Percentiles rank a stretch among this genome's conserved stretches.
Conservation (phyloP, 2,797 vertebrate species). For the Danio albolineatus region DNA sequence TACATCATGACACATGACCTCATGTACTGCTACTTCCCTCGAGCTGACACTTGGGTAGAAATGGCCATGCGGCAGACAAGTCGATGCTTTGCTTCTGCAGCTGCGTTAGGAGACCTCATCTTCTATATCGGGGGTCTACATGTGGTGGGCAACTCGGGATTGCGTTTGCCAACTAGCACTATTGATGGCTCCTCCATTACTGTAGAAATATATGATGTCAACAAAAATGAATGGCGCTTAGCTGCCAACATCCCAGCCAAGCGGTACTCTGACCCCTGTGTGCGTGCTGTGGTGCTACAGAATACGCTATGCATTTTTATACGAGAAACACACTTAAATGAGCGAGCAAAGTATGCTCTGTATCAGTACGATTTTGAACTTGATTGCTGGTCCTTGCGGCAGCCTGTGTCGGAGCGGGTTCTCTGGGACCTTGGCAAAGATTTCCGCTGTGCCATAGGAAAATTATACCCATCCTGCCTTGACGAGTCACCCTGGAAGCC, state of each 20-base stretch:
- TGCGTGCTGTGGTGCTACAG: conserved; percentile 91
- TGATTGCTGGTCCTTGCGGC: conserved; percentile 92
- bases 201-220: conserved; percentile 94
- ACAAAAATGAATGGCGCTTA: conserved; percentile 94
- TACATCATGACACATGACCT: conserved; percentile 95
- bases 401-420: conserved; percentile 93
- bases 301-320: conserved; percentile 94
- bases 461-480: conserved; percentile 97
- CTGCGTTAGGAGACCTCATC: conserved; percentile 91
- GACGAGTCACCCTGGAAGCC: conserved; percentile 98
- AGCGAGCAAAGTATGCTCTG: conserved; percentile 94
- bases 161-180: conserved; percentile 88
- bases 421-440: conserved; percentile 97
- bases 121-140: conserved; percentile 97
- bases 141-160: conserved; percentile 90
- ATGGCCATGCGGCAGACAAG: conserved; percentile 95
- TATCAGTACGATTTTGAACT: conserved; percentile 93
- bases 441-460: conserved; percentile 95
- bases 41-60: conserved; percentile 94
- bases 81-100: conserved; percentile 94
- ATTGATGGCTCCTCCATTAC: conserved; percentile 92
- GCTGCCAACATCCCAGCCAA: conserved; percentile 95
- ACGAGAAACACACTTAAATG: conserved; percentile 94
- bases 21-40: conserved; percentile 96
- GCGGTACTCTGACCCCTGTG: conserved; percentile 93